phyloP scores from a whole-genome alignment of 2,888 invertebrate species.

The Julus scanicus region DNA sequence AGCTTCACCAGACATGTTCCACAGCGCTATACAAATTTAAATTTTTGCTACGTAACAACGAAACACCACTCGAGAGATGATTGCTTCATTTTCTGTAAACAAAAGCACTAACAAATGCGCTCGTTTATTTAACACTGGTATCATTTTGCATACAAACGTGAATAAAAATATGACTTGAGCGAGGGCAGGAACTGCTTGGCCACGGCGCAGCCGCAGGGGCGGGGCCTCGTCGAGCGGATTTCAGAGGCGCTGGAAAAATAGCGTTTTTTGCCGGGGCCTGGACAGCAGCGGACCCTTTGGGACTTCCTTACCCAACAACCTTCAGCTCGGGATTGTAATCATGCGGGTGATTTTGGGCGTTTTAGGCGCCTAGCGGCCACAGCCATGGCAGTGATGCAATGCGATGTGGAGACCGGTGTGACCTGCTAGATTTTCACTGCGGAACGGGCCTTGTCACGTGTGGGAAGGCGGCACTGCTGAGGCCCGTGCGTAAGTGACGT shows the following conservation, averaged over 20 bases:
- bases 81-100: not conserved
- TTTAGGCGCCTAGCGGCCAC: not conserved
- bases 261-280: not conserved
- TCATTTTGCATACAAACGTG: slow-evolving; percentile 30
- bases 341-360: not conserved
- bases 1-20: too few species aligned
- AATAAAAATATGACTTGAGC: slow-evolving; percentile 33
- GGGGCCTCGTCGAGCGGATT: not conserved
- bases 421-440: not conserved
- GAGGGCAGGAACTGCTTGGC: slow-evolving; percentile 33
- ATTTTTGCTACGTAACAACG: not conserved
- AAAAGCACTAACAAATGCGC: slow-evolving; percentile 33
- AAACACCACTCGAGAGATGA: not conserved
- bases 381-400: not conserved
- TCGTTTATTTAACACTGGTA: slow-evolving; percentile 18
- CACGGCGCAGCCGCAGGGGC: not conserved
- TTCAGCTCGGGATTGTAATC: not conserved
- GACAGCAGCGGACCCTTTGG: not conserved
- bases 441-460: not conserved
- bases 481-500: not conserved
- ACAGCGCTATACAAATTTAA: too few species aligned
- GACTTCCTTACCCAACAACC: not conserved
- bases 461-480: not conserved
- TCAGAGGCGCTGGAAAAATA: not conserved
- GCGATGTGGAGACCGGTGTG: not conserved